Evolutionary conservation across 2,113 vertebrate genomes (phyloP).

Genomic region (Gnathonemus echidnorhynchus): DNA sequence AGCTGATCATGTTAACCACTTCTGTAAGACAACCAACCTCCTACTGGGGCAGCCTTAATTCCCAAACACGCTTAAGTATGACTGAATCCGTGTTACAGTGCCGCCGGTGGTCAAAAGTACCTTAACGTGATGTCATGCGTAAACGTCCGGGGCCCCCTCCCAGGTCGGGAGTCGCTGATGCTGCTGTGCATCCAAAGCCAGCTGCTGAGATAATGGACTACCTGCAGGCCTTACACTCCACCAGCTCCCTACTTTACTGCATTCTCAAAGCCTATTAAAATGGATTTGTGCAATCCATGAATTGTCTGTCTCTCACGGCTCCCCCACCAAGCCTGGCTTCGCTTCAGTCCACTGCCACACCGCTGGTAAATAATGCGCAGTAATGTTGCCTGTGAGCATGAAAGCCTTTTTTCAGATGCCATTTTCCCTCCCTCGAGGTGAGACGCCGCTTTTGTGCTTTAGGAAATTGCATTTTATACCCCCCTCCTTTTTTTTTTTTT

Average conservation of each 20-base stretch:
- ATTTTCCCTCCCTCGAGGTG: constrained; percentile 25
- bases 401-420: constrained; percentile 29
- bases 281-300: constrained; percentile 36
- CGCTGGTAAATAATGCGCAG: constrained; percentile 36
- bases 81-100: background rate
- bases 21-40: background rate
- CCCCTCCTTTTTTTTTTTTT: background rate
- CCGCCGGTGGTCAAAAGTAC: background rate
- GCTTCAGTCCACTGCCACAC: constrained; percentile 21
- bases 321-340: constrained; percentile 26
- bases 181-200: background rate
- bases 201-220: background rate
- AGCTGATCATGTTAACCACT: background rate
- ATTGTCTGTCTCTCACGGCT: constrained; percentile 39
- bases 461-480: constrained; percentile 9
- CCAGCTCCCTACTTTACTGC: background rate
- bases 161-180: background rate
- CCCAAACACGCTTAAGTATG: background rate
- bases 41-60: background rate
- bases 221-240: background rate
- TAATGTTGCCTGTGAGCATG: constrained; percentile 38
- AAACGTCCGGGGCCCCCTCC: background rate
- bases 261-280: constrained; percentile 13
- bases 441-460: constrained; percentile 34
- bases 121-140: background rate